Conservation (phyloP, 1,140 invertebrate species). For the Trichoplusia ni region DNA sequence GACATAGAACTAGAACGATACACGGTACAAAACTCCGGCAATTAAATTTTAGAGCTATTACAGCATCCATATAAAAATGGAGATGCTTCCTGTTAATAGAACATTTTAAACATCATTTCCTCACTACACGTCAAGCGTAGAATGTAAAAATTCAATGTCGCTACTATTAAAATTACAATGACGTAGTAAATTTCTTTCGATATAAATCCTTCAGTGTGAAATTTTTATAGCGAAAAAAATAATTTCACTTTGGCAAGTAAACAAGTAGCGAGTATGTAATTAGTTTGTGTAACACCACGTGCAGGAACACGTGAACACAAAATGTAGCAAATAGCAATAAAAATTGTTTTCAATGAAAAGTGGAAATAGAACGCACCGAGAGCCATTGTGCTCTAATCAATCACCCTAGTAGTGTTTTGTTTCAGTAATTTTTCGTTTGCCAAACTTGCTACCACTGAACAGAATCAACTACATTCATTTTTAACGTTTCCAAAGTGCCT, state of each 20-base stretch:
- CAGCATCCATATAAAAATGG: no score
- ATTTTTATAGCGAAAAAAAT: neutral
- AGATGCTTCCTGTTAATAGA: neutral
- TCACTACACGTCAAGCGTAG: neutral
- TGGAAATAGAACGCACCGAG: slow-evolving; percentile 15
- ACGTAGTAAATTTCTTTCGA: neutral
- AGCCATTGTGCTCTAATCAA: slow-evolving; percentile 5
- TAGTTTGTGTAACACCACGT: slow-evolving; percentile 15
- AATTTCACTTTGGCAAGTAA: slow-evolving; percentile 17
- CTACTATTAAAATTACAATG: neutral
- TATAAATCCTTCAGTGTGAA: neutral
- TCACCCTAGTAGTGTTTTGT: no score
- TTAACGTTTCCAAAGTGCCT: no score
- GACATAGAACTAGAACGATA: no score
- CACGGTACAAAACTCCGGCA: no score
- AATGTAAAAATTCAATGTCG: neutral
- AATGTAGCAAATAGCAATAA: slow-evolving; percentile 8
- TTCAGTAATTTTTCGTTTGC: no score
- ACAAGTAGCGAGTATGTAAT: slow-evolving; percentile 9
- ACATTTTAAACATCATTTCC: neutral
- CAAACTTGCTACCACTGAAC: no score
- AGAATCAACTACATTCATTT: no score
- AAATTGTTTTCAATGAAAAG: slow-evolving; percentile 21
- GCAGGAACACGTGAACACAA: neutral
- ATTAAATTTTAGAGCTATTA: no score